phyloP scores from a whole-genome alignment of 2,797 vertebrate genomes.

The Loris lydekkerianus region DNA sequence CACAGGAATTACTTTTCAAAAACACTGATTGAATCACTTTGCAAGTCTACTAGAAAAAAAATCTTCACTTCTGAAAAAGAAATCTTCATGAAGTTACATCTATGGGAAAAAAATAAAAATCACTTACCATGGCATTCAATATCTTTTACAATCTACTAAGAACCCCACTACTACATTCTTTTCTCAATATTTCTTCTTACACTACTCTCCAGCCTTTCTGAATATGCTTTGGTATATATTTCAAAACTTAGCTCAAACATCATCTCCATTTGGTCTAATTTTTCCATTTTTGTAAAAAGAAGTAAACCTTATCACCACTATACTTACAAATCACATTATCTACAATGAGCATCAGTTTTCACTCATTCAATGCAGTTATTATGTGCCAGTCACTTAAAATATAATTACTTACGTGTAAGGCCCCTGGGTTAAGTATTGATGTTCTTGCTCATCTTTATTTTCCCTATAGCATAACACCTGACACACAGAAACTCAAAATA shows the following conservation, averaged over 20 bases:
- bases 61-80: not conserved
- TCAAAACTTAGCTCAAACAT: slow-evolving; percentile 30
- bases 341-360: not conserved
- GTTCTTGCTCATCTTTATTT: slow-evolving; percentile 12
- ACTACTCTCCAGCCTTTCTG: not conserved
- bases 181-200: not conserved
- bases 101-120: not conserved
- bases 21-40: not conserved
- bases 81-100: not conserved
- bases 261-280: not conserved
- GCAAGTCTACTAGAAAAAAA: slow-evolving; percentile 20
- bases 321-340: not conserved
- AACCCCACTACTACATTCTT: not conserved
- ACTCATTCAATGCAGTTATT: not conserved
- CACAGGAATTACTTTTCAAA: slow-evolving; percentile 43
- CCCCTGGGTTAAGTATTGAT: not conserved
- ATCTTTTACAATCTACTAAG: slow-evolving; percentile 6
- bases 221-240: not conserved
- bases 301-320: not conserved
- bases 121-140: not conserved
- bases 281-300: not conserved
- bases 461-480: not conserved
- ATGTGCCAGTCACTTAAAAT: slow-evolving; percentile 28
- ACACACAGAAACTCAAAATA: slow-evolving; percentile 46
- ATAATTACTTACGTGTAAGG: not conserved